Conservation (phyloP, 1,140 invertebrate species). For the Goniozus legneri region DNA sequence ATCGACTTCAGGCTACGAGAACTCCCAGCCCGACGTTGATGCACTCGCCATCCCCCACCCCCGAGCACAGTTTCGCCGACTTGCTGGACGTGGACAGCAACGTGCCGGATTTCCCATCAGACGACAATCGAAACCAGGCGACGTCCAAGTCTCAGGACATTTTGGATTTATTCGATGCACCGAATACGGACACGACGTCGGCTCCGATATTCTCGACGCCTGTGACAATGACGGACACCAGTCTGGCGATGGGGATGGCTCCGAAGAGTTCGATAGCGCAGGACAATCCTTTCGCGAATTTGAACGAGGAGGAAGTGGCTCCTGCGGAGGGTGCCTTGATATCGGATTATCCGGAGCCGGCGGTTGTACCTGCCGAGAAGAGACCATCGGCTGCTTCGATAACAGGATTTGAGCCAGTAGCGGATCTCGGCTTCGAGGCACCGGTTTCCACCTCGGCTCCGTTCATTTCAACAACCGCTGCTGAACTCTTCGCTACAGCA, state of each 20-base stretch:
- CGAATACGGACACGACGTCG: slow-evolving; percentile 31
- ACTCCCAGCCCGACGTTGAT: slow-evolving; percentile 80
- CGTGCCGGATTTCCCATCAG: slow-evolving; percentile 43
- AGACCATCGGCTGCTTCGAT: slow-evolving; percentile 26
- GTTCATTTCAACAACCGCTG: slow-evolving; percentile 27
- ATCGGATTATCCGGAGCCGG: slow-evolving; percentile 19
- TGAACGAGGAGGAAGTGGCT: not conserved
- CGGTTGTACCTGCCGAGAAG: slow-evolving; percentile 25
- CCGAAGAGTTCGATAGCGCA: slow-evolving; percentile 18
- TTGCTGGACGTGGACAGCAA: slow-evolving; percentile 59
- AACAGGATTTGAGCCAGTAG: not conserved
- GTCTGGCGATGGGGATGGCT: slow-evolving; percentile 19
- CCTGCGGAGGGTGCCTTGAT: slow-evolving; percentile 17
- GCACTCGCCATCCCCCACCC: slow-evolving; percentile 81
- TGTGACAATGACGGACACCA: slow-evolving; percentile 18
- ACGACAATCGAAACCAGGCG: slow-evolving; percentile 16
- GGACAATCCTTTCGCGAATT: slow-evolving; percentile 38
- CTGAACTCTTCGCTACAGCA: slow-evolving; percentile 12
- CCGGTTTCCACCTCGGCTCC: slow-evolving; percentile 32
- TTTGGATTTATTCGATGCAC: slow-evolving; percentile 46
- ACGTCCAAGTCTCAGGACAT: slow-evolving; percentile 38
- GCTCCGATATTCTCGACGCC: slow-evolving; percentile 36
- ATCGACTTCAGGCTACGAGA: slow-evolving; percentile 75
- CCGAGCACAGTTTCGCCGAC: slow-evolving; percentile 68
- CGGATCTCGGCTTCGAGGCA: slow-evolving; percentile 7